Evolutionary conservation across 2,797 vertebrate species (phyloP).

Genomic region (Ispidina picta): DNA sequence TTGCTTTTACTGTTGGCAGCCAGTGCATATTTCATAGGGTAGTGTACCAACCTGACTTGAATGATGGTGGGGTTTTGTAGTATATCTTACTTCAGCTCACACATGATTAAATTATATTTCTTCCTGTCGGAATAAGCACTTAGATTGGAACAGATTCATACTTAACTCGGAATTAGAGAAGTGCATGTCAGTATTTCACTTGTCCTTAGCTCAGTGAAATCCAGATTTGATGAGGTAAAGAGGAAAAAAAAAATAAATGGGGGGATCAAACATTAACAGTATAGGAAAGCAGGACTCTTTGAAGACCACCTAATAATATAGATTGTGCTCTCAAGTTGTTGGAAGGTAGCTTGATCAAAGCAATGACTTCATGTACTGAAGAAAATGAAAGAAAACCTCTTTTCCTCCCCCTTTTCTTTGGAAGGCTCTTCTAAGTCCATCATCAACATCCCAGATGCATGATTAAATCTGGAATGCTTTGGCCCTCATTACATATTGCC

Average conservation of each 20-base stretch:
- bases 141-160: constrained; percentile 43
- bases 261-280: not conserved
- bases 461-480: not conserved
- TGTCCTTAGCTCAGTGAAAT: constrained; percentile 12
- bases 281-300: not conserved
- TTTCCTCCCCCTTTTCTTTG: not conserved
- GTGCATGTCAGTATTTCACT: constrained; percentile 7
- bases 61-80: constrained; percentile 11
- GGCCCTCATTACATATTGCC: not conserved
- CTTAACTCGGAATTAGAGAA: constrained; percentile 11
- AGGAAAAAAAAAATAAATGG: not conserved
- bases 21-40: constrained; percentile 36
- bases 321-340: not conserved
- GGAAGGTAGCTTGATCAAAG: not conserved
- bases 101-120: constrained; percentile 70
- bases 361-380: not conserved
- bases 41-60: constrained; percentile 27
- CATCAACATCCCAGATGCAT: not conserved
- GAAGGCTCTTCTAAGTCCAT: not conserved
- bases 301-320: not conserved
- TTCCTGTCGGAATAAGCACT: constrained; percentile 65
- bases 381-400: not conserved
- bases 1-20: not conserved
- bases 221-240: constrained; percentile 13
- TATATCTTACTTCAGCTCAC: constrained; percentile 49